A percentile compares a stretch with the other conserved stretches of the same genome.
Evolutionary conservation across 2,888 invertebrate genomes (phyloP).

Genomic region (Volucella bombylans): DNA sequence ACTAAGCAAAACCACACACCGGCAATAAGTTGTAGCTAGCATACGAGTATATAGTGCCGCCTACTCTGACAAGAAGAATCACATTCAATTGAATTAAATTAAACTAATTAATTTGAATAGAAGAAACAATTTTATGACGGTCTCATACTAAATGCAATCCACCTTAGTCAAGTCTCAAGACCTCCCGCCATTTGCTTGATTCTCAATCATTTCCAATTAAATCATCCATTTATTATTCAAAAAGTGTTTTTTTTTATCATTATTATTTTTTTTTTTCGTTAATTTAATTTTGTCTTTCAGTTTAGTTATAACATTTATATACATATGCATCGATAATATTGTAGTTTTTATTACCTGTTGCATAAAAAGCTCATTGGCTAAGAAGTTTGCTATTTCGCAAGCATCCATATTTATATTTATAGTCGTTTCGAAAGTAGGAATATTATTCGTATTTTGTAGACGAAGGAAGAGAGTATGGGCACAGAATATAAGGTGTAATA

Average conservation of each 20-base stretch:
- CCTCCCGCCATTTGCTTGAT: neutral
- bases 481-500: constrained; percentile 7
- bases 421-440: neutral
- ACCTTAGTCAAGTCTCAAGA: neutral
- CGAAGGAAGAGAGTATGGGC: constrained; percentile 1
- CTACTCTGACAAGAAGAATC: constrained; percentile 62
- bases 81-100: constrained; percentile 71
- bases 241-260: no score
- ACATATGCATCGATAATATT: constrained; percentile 20
- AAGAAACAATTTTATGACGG: constrained; percentile 31
- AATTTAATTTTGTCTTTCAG: no score
- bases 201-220: constrained; percentile 60
- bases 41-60: constrained; percentile 18
- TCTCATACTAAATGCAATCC: constrained; percentile 13
- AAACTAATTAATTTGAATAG: constrained; percentile 69
- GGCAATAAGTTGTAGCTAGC: constrained; percentile 7
- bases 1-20: constrained; percentile 42
- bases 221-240: constrained; percentile 55
- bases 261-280: neutral
- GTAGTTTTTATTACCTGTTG: constrained; percentile 86
- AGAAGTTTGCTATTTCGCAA: constrained; percentile 92
- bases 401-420: constrained; percentile 85
- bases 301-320: no score
- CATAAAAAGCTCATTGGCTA: constrained; percentile 92
- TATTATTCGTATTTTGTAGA: neutral